Base-by-base conservation (phyloP, 2,797 vertebrate genomes). In the Chaunax sp. region DNA sequence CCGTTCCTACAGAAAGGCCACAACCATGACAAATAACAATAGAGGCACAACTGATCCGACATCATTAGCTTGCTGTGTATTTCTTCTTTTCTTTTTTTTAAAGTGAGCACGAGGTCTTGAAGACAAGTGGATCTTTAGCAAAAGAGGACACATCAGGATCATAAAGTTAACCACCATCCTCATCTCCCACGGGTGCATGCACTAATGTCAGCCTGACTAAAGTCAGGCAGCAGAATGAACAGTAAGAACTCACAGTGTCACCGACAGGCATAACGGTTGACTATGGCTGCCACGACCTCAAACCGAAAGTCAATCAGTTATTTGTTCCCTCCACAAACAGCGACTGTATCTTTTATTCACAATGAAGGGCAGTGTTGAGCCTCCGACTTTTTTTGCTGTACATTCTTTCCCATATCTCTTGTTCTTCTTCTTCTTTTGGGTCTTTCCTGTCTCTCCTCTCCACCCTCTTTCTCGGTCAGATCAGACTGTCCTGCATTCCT, bases 401-500 rank as follows among this genome's bases (percentile, higher is more conserved):
- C 69, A 71, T 64, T 60, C 60, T 75, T 65, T 52, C 30, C 60
- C 54, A 18, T 33, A 58, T 74, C 57, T 49, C 53, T 71, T 62
- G 40, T 59, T 56, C 1, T 57, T 56, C 13, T 57, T 59, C 15
- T 70, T 56, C 18, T 60, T 43, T 28, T 54, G 13, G 9, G 57
- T 75, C 69, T 55, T 83, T 77, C 47, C 80, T 69, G 53, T 75
- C 81, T 58, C 59, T 81, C 78, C 69, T 70, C 81, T 72, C 78
- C 70, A 63, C 79, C 71, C 80, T 79, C 72, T 69, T 64, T 65
- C 62, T 75, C 35, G 28, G 71, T 87, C 85, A 80, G 88, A 91
- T 90, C 93, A 95, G 89, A 90, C 86, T 86, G 86, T 95, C 94
- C 93, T 89, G 91, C 95, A 96, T 97, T 96, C 96, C 94, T 90